Evolutionary conservation across 2,797 vertebrate species (phyloP).

Genomic region (Sebastes melanostomus): DNA sequence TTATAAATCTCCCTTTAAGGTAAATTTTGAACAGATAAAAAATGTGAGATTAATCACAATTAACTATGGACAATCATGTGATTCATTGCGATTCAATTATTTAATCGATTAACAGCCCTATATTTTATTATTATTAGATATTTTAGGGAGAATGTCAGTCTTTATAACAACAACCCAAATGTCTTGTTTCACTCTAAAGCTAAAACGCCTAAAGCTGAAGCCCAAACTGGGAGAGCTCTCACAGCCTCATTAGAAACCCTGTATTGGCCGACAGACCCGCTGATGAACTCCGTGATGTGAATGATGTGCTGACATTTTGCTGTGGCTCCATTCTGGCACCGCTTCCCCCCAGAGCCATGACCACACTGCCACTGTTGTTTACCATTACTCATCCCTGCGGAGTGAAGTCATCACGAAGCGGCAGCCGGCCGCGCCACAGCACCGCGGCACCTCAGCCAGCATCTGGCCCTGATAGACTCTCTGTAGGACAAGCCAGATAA

Average conservation of each 20-base stretch:
- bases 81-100: no score
- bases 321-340: constrained; percentile 6
- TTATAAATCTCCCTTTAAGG: no score
- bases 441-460: constrained; percentile 33
- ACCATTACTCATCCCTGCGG: constrained; percentile 43
- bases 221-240: background rate
- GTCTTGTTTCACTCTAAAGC: background rate
- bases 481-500: constrained; percentile 43
- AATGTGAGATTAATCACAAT: no score
- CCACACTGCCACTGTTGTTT: constrained; percentile 45
- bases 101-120: no score
- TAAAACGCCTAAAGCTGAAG: background rate
- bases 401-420: constrained; percentile 29
- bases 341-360: constrained; percentile 15
- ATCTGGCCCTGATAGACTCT: constrained; percentile 31
- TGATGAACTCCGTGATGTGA: constrained; percentile 30
- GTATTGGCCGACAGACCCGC: background rate
- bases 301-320: constrained; percentile 55
- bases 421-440: background rate
- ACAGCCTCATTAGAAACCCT: background rate
- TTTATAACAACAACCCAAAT: background rate
- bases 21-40: no score
- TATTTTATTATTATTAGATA: background rate
- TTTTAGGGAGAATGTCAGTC: background rate
- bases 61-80: no score